Evolutionary conservation across 1,140 invertebrate genomes (phyloP).

Genomic region (Neocloeon triangulifer): DNA sequence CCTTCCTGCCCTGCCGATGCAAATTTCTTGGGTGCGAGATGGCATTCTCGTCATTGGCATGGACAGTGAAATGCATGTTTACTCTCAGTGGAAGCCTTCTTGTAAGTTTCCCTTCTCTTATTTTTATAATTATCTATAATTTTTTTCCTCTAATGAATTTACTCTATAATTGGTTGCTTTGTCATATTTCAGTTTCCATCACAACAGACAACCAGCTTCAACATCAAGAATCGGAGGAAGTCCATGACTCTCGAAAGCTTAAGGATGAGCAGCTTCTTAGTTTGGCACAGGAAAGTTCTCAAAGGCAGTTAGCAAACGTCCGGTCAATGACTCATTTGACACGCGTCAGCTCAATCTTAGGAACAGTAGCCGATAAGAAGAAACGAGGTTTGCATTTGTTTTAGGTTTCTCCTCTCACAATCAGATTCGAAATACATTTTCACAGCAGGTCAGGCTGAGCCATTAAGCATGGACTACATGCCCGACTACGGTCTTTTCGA

Average conservation of each 20-base stretch:
- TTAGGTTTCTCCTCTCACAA: too few species aligned
- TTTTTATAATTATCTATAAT: conserved; percentile 4
- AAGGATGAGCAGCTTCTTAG: conserved; percentile 57
- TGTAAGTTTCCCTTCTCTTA: conserved; percentile 11
- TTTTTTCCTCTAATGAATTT: neutral
- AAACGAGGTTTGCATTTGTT: conserved; percentile 22
- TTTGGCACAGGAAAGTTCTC: conserved; percentile 23
- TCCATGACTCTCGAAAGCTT: conserved; percentile 46
- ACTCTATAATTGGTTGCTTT: too few species aligned
- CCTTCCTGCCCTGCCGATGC: conserved; percentile 87
- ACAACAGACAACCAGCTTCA: conserved; percentile 13
- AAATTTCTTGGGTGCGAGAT: conserved; percentile 94
- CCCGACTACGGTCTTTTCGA: conserved; percentile 90
- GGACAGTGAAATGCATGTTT: conserved; percentile 99
- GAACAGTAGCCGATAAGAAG: conserved; percentile 45
- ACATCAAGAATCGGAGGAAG: conserved; percentile 30
- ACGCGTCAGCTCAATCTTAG: conserved; percentile 54
- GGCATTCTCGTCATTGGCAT: conserved; percentile 95
- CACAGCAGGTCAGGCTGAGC: too few species aligned
- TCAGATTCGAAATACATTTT: too few species aligned
- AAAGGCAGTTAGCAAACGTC: conserved; percentile 24
- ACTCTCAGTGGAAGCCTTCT: conserved; percentile 88
- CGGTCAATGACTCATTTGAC: conserved; percentile 58
- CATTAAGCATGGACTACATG: conserved; percentile 33
- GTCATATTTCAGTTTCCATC: too few species aligned